These are phyloP conservation scores for Caligus rogercresseyi DNA, from an alignment of 1,140 invertebrate species.

Conservation along the genomic window DNA sequence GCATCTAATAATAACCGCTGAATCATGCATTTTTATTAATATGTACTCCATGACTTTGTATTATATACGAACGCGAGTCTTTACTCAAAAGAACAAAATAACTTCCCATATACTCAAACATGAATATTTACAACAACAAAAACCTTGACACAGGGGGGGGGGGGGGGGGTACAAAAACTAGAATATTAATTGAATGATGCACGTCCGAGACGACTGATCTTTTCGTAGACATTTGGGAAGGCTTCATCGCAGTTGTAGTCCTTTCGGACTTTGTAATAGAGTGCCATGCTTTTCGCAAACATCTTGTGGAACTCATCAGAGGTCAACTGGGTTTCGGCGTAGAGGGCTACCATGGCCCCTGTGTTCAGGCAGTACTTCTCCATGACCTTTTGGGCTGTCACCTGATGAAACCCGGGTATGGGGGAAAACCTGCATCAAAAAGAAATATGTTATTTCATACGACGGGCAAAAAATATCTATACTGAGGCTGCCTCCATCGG, in stretches of 20 bases:
- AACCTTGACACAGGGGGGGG: no score
- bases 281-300: constrained; percentile 50
- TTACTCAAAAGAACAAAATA: neutral
- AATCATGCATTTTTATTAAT: neutral
- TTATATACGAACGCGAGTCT: no score
- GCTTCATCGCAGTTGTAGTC: constrained; percentile 43
- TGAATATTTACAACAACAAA: neutral
- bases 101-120: neutral
- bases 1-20: neutral
- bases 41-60: neutral
- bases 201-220: constrained; percentile 48
- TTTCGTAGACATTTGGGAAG: constrained; percentile 65
- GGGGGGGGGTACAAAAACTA: no score
- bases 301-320: constrained; percentile 53
- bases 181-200: constrained; percentile 28
- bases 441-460: neutral
- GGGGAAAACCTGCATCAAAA: constrained; percentile 6
- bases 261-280: constrained; percentile 47
- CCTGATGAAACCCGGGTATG: constrained; percentile 2
- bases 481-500: constrained; percentile 30
- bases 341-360: constrained; percentile 61
- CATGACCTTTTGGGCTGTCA: constrained; percentile 1
- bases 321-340: constrained; percentile 60
- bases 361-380: constrained; percentile 1
- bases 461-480: constrained; percentile 41